A percentile compares a stretch with the other conserved stretches of the same genome.
phyloP scores from a whole-genome alignment of 1,140 invertebrate genomes.

The Adoxophyes honmai region DNA sequence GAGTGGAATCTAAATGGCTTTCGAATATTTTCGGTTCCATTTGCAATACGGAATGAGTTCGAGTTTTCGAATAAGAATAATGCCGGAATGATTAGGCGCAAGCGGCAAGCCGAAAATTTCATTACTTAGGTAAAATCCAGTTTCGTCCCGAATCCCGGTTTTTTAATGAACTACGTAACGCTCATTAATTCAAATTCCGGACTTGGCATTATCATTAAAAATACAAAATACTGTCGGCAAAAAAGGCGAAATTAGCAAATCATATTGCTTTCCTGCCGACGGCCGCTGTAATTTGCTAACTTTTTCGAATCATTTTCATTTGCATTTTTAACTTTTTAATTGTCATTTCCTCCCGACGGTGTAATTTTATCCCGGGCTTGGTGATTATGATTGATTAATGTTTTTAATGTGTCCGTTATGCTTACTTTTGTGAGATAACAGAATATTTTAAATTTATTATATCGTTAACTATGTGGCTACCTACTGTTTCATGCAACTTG shows the following conservation, averaged over 20 bases:
- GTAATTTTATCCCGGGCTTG: background rate
- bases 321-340: constrained; percentile 6
- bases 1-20: constrained; percentile 12
- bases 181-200: background rate
- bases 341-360: background rate
- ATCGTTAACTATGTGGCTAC: no score
- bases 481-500: no score
- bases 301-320: constrained; percentile 2
- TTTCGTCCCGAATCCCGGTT: no score
- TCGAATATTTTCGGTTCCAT: constrained; percentile 6
- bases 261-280: background rate
- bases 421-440: no score
- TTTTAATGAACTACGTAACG: background rate
- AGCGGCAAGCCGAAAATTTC: no score
- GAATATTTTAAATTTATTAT: no score
- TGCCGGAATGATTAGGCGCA: background rate
- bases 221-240: background rate
- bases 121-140: no score
- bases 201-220: background rate
- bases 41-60: background rate
- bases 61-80: no score
- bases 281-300: background rate
- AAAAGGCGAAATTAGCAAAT: background rate
- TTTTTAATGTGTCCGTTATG: background rate
- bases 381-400: constrained; percentile 7